Percentiles rank a stretch among this genome's conserved stretches.
These are phyloP conservation scores for Gymnobelideus leadbeateri DNA, from an alignment of 2,113 vertebrate species.

Conservation along the genomic window DNA sequence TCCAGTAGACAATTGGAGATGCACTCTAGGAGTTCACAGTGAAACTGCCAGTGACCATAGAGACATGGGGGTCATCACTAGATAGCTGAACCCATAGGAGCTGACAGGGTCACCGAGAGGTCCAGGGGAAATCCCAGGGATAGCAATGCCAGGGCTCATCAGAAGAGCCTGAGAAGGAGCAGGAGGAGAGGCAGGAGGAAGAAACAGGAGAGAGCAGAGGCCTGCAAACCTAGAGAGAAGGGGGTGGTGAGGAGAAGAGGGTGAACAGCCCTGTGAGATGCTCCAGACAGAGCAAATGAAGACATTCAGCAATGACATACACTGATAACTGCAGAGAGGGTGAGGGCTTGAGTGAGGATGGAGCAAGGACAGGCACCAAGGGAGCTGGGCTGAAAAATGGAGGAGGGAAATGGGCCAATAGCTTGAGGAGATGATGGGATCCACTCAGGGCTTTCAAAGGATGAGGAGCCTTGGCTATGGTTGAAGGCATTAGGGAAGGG, in stretches of 20 bases:
- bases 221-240: neutral
- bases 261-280: neutral
- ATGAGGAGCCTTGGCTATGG: neutral
- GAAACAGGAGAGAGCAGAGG: too few species aligned
- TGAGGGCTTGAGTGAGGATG: neutral
- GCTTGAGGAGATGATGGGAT: neutral
- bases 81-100: too few species aligned
- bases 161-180: too few species aligned
- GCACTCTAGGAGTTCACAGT: too few species aligned
- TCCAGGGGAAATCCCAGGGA: too few species aligned
- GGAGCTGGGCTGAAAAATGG: neutral
- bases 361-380: neutral
- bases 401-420: too few species aligned
- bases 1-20: too few species aligned
- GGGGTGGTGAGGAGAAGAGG: neutral
- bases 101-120: too few species aligned
- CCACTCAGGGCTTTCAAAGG: neutral
- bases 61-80: too few species aligned
- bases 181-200: neutral
- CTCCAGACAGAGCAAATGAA: neutral
- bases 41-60: too few species aligned
- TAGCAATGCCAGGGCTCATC: too few species aligned
- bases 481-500: neutral
- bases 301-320: neutral
- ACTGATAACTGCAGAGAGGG: neutral